These are phyloP conservation scores for Gonioctena quinquepunctata DNA, from an alignment of 1,140 invertebrate genomes.

Conservation along the genomic window DNA sequence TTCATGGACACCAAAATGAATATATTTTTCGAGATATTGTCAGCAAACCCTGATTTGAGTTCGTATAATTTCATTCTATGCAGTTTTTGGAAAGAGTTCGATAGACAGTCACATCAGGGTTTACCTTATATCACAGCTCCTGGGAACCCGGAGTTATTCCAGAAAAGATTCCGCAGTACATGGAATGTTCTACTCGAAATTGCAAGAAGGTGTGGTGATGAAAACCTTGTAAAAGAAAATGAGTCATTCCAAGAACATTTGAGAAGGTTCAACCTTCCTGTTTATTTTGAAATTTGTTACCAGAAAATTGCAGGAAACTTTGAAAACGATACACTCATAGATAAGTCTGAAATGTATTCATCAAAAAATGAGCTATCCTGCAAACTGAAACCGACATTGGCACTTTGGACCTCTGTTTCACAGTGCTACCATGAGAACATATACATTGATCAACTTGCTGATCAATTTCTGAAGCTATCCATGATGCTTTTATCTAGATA, in stretches of 20 bases:
- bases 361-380: slow-evolving; percentile 33
- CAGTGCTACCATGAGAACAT: slow-evolving; percentile 41
- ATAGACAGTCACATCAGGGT: slow-evolving; percentile 74
- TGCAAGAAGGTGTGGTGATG: slow-evolving; percentile 68
- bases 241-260: slow-evolving; percentile 63
- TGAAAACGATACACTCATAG: slow-evolving; percentile 35
- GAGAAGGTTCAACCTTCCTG: slow-evolving; percentile 89
- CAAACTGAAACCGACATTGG: slow-evolving; percentile 36
- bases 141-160: slow-evolving; percentile 87
- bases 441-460: slow-evolving; percentile 45
- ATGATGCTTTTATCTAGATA: slow-evolving; percentile 47
- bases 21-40: slow-evolving; percentile 63
- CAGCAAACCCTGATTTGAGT: slow-evolving; percentile 58
- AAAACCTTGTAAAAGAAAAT: slow-evolving; percentile 56
- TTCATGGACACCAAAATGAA: slow-evolving; percentile 71
- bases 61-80: slow-evolving; percentile 87
- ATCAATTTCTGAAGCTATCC: slow-evolving; percentile 49
- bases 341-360: slow-evolving; percentile 22
- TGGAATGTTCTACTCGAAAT: slow-evolving; percentile 79
- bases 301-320: slow-evolving; percentile 78
- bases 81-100: slow-evolving; percentile 87
- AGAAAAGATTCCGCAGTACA: slow-evolving; percentile 79
- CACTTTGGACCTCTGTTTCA: slow-evolving; percentile 36
- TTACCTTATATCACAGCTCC: slow-evolving; percentile 85
- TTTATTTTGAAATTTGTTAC: slow-evolving; percentile 93